Conservation (phyloP, 2,888 invertebrate species). For the Smittia aterrima region DNA sequence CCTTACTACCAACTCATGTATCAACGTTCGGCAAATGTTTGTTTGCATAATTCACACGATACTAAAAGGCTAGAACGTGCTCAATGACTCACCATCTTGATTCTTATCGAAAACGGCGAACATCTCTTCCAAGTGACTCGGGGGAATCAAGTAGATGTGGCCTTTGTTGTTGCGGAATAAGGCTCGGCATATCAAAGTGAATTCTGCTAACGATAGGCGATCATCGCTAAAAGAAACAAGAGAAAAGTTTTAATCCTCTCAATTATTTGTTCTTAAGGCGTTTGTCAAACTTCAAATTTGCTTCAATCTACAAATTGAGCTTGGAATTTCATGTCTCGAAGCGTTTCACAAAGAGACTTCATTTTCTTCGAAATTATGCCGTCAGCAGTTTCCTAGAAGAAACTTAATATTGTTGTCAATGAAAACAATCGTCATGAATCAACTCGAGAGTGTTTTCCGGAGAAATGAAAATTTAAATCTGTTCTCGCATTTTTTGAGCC, state of each 20-base stretch:
- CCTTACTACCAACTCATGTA: too few species aligned
- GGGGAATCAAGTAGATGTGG: conserved; percentile 74
- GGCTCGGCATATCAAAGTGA: conserved; percentile 77
- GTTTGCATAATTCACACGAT: not conserved
- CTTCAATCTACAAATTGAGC: not conserved
- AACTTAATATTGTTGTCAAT: not conserved
- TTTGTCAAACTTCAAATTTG: not conserved
- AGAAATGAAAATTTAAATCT: not conserved
- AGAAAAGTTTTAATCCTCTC: not conserved
- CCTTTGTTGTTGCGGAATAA: conserved; percentile 83
- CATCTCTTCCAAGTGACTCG: conserved; percentile 69
- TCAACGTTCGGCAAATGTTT: not conserved
- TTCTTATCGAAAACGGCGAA: conserved; percentile 81
- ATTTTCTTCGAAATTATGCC: not conserved
- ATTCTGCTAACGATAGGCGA: conserved; percentile 71
- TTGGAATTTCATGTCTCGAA: not conserved
- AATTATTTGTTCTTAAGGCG: not conserved
- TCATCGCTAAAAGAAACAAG: conserved; percentile 62
- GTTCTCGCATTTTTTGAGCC: conserved; percentile 2
- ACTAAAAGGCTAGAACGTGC: not conserved
- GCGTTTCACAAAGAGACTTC: not conserved
- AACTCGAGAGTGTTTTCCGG: not conserved
- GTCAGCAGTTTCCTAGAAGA: not conserved
- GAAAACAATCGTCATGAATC: not conserved
- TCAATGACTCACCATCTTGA: conserved; percentile 55